These are phyloP conservation scores for Solenopsis fugax DNA, from an alignment of 1,140 invertebrate species.

Conservation along the genomic window DNA sequence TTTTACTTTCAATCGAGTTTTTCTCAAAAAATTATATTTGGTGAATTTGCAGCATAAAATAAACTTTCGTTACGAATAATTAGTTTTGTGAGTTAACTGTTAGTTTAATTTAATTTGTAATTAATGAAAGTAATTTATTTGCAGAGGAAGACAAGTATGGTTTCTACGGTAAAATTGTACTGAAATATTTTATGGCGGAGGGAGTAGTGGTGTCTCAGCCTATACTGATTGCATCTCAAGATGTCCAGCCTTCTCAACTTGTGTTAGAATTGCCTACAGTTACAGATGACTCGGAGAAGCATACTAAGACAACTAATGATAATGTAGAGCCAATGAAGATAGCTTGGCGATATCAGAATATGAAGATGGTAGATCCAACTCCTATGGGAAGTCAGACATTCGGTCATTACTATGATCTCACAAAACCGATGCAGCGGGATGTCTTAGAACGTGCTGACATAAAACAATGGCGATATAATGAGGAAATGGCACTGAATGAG, in stretches of 20 bases:
- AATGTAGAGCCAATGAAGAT: slow-evolving; percentile 91
- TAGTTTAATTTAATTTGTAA: not conserved
- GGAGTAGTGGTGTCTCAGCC: slow-evolving; percentile 91
- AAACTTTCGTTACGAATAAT: no score
- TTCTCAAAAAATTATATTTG: no score
- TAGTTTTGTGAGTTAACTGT: no score
- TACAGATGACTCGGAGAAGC: slow-evolving; percentile 73
- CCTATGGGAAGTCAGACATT: slow-evolving; percentile 86
- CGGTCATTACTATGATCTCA: slow-evolving; percentile 94
- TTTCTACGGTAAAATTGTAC: slow-evolving; percentile 91
- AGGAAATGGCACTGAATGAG: slow-evolving; percentile 66
- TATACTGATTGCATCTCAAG: slow-evolving; percentile 91
- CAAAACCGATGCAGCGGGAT: slow-evolving; percentile 89
- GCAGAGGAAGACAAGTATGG: slow-evolving; percentile 93
- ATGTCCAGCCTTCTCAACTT: slow-evolving; percentile 89
- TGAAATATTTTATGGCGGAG: slow-evolving; percentile 95
- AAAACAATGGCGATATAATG: slow-evolving; percentile 85
- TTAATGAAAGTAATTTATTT: slow-evolving; percentile 52
- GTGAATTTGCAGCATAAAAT: no score
- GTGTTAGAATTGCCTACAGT: slow-evolving; percentile 87
- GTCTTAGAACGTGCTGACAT: slow-evolving; percentile 87
- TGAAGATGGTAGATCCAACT: slow-evolving; percentile 89
- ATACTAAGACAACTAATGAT: slow-evolving; percentile 43
- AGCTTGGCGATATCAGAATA: slow-evolving; percentile 94
- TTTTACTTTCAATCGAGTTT: no score